Evolutionary conservation across 2,888 invertebrate genomes (phyloP).

Genomic region (Leptinotarsa juncta): DNA sequence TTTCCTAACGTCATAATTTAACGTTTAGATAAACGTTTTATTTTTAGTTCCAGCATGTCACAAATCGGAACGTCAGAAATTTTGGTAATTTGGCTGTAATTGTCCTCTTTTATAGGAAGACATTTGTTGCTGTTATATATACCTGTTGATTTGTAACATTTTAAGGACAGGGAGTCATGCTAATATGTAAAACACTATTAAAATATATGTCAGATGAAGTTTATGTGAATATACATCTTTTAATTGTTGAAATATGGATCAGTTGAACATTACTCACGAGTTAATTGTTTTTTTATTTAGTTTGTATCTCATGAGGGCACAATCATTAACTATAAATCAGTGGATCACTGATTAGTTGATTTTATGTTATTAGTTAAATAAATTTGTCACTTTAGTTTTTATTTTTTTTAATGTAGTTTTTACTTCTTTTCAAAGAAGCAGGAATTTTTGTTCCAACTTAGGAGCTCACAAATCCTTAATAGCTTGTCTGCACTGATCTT

Average conservation of each 20-base stretch:
- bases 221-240: slow-evolving; percentile 22
- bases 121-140: too few relatives aligned
- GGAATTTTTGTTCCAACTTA: too few relatives aligned
- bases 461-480: not conserved
- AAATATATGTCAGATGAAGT: slow-evolving; percentile 21
- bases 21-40: slow-evolving; percentile 11
- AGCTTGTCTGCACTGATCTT: not conserved
- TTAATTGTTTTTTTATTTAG: too few relatives aligned
- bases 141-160: slow-evolving; percentile 24
- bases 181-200: slow-evolving; percentile 17
- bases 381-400: too few relatives aligned
- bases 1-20: slow-evolving; percentile 48
- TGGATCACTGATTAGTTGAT: too few relatives aligned
- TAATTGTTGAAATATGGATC: slow-evolving; percentile 11
- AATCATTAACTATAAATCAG: too few relatives aligned
- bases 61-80: slow-evolving; percentile 16
- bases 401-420: too few relatives aligned
- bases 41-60: slow-evolving; percentile 20
- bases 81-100: not conserved
- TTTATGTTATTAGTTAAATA: too few relatives aligned
- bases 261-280: not conserved
- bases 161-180: slow-evolving; percentile 31
- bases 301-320: too few relatives aligned
- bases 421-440: too few relatives aligned
- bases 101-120: not conserved